These are phyloP conservation scores for Anoplolepis gracilipes DNA, from an alignment of 1,140 invertebrate species.

Conservation along the genomic window DNA sequence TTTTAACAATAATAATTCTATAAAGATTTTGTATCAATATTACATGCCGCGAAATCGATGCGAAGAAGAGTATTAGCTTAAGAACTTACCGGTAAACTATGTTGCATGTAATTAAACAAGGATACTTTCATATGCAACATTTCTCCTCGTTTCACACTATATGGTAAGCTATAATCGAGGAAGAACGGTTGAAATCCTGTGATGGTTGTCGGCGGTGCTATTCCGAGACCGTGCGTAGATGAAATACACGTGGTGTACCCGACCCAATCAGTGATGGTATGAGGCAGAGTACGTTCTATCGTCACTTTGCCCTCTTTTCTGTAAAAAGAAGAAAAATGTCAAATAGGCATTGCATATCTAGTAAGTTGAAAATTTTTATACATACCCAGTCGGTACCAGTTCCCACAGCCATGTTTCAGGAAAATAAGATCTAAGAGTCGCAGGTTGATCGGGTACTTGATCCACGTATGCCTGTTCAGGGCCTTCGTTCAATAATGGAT, in stretches of 20 bases:
- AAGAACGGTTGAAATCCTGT: slow-evolving; percentile 92
- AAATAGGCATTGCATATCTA: too few species aligned
- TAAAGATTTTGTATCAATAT: neutral
- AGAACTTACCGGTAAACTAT: slow-evolving; percentile 87
- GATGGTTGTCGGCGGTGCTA: slow-evolving; percentile 87
- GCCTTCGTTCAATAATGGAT: slow-evolving; percentile 75
- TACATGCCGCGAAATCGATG: too few species aligned
- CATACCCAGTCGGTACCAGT: slow-evolving; percentile 86
- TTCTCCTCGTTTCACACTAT: slow-evolving; percentile 90
- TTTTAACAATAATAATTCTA: neutral
- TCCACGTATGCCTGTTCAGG: slow-evolving; percentile 80
- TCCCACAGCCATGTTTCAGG: slow-evolving; percentile 91
- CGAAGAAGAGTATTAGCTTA: neutral
- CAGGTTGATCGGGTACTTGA: slow-evolving; percentile 77
- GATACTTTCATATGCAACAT: slow-evolving; percentile 89
- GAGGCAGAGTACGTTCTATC: slow-evolving; percentile 87
- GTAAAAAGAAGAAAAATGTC: slow-evolving; percentile 32
- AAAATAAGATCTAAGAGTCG: slow-evolving; percentile 87
- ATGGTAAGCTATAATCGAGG: slow-evolving; percentile 89
- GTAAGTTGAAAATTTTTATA: slow-evolving; percentile 2
- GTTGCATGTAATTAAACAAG: slow-evolving; percentile 91
- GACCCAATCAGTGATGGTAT: slow-evolving; percentile 92
- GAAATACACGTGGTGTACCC: slow-evolving; percentile 90
- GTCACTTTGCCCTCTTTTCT: slow-evolving; percentile 86
- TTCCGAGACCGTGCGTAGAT: slow-evolving; percentile 88